These are phyloP conservation scores for Monopis laevigella DNA, from an alignment of 2,888 invertebrate species.

Conservation along the genomic window DNA sequence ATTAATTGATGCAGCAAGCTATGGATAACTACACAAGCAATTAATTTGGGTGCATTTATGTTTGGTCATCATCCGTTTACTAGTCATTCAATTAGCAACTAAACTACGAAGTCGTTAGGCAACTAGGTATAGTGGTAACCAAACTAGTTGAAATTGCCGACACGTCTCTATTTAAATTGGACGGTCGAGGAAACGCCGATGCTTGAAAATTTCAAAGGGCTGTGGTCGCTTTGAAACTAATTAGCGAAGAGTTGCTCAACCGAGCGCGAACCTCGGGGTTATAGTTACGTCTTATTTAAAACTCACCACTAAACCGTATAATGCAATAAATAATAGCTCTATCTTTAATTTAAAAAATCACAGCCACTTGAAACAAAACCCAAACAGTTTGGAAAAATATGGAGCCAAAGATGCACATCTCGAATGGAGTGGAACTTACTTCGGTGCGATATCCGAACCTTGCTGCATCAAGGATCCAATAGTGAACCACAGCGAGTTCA, in stretches of 20 bases:
- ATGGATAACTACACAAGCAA: conserved; percentile 58
- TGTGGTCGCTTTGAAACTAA: conserved; percentile 62
- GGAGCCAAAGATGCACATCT: conserved; percentile 19
- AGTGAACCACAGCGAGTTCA: conserved; percentile 96
- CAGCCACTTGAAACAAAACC: neutral
- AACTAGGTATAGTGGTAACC: conserved; percentile 44
- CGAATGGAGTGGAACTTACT: conserved; percentile 70
- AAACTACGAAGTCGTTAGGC: conserved; percentile 42
- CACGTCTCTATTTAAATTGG: conserved; percentile 52
- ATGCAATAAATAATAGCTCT: neutral
- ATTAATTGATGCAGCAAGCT: conserved; percentile 63
- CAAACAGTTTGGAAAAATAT: conserved; percentile 3
- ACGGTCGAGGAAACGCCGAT: conserved; percentile 46
- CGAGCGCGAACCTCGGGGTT: conserved; percentile 45
- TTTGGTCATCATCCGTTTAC: conserved; percentile 28
- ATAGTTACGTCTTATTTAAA: conserved; percentile 36
- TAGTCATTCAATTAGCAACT: conserved; percentile 45
- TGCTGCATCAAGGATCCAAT: conserved; percentile 93
- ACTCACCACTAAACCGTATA: neutral
- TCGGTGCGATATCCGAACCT: conserved; percentile 91
- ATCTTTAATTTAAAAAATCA: neutral
- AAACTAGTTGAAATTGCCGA: conserved; percentile 40
- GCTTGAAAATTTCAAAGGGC: conserved; percentile 59
- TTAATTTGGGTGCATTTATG: conserved; percentile 32
- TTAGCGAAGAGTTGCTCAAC: conserved; percentile 50